Evolutionary conservation across 2,888 invertebrate genomes (phyloP), one percentile per base, ranked within the genome.

Genomic region (Clitarchus hookeri): DNA sequence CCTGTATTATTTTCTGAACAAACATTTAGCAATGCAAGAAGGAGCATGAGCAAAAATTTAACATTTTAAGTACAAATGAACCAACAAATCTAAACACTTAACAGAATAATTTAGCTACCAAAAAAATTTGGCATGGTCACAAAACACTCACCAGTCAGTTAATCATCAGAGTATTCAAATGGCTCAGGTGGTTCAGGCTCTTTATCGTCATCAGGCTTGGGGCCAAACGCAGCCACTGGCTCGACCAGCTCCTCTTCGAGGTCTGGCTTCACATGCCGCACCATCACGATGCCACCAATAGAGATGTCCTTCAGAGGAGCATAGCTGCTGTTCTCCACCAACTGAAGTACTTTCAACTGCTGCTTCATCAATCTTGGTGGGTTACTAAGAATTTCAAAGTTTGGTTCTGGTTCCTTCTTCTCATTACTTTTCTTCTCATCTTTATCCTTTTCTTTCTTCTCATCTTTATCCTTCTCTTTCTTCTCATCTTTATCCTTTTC

Each of bases 141-240:
- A 48, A 48, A 65, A 2, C 82, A 27, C 82, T 44, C 82, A 44
- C 82, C 65, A 85, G 9, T 84, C 12, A 85, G 16, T 84, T 94
- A 95, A 91, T 96, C 96, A 91, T 99, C 98, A 89, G 95, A 95
- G 92, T 97, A 99, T 92, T 98, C 98, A 91, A 99, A 99, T 88
- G 99, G 98, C 93, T 98, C 98, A 90, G 99, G 99, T 82, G 98
- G 98, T 90, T 98, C 98, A 0, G 99, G 98, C 92, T 99, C 99
- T 90, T 97, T 97, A 89, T 98, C 98, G 90, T 99, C 99, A 88
- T 98, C 98, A 26, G 96, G 95, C 91, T 97, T 97, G 4, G 97
- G 97, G 0, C 97, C 97, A 90, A 96, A 97, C 0, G 97, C 97
- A 91, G 90, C 96, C 23, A 98, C 98, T 11, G 98, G 97, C 91